Base-by-base conservation (phyloP, 2,797 vertebrate genomes). In the Garrulus glandarius region DNA sequence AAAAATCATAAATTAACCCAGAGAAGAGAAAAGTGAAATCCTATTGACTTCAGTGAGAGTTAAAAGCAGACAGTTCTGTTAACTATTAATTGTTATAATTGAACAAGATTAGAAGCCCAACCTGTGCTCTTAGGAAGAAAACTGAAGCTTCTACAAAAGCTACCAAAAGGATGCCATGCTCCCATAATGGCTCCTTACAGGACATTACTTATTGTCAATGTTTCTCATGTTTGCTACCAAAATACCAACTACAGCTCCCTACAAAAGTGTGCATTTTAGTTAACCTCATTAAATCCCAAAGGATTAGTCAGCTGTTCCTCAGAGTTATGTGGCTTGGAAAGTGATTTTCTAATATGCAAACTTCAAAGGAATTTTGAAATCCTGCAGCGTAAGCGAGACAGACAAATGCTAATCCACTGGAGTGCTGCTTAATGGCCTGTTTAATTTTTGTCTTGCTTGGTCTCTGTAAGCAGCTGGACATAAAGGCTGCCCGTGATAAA, bases 291-390 rank as follows among this genome's bases (percentile, higher is more conserved):
- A 97, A 97, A 97, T 96, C 92, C 79, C 93, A 88, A 96, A 94
- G 93, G 96, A 97, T 97, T 95, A 96, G 92, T 97, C 93, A 96
- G 71, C 86, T 92, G 82, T 94, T 96, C 87, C 89, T 96, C 78
- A 60, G 39, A 93, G 91, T 93, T 89, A 57, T 87, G 63, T 37
- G 70, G 93, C 93, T 95, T 92, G 90, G 94, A 95, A 97, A 97
- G 95, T 96, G 96, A 97, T 98, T 97, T 98, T 97, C 88, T 98
- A 96, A 96, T 95, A 84, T 34, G 21, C 47, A 74, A 41, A 95
- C 97, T 98, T 98, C 98, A 98, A 98, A 98, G 94, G 91, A 87
- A 83, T 96, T 95, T 89, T 94, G 94, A 97, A 91, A 97, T 92
- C 94, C 95, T 92, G 92, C 89, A 94, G 89, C 2, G 26, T 93